Evolutionary conservation across 2,797 vertebrate species (phyloP).

Genomic region (Huso huso): DNA sequence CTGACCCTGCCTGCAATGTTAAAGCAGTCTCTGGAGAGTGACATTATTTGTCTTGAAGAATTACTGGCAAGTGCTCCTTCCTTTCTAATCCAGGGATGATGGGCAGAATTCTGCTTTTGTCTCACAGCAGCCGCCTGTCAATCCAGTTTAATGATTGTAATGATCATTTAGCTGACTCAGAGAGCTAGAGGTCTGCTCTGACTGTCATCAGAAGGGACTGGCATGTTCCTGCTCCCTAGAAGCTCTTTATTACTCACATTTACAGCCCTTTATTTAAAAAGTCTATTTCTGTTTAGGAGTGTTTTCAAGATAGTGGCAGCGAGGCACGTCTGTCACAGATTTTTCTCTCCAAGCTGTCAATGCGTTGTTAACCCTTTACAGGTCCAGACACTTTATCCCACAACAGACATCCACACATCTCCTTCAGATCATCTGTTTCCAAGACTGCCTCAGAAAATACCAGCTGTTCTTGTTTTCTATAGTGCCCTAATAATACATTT

Average conservation of each 20-base stretch:
- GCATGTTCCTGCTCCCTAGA: constrained; percentile 21
- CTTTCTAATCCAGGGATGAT: constrained; percentile 48
- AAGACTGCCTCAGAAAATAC: no score
- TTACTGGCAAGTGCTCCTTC: constrained; percentile 51
- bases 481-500: no score
- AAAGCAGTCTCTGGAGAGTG: constrained; percentile 48
- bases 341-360: no score
- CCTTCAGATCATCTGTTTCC: no score
- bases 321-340: no score
- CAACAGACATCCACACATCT: no score
- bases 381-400: no score
- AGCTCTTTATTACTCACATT: constrained; percentile 11
- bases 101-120: constrained; percentile 40
- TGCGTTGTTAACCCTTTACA: no score
- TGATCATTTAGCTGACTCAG: constrained; percentile 44
- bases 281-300: no score
- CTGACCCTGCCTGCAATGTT: constrained; percentile 49
- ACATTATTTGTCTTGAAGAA: constrained; percentile 60
- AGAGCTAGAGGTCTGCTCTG: constrained; percentile 22
- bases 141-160: constrained; percentile 54
- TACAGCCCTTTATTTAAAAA: constrained; percentile 21
- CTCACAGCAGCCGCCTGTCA: constrained; percentile 50
- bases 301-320: no score
- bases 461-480: no score
- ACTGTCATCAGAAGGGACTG: constrained; percentile 18